phyloP scores from a whole-genome alignment of 2,797 vertebrate genomes.

The Falco biarmicus region DNA sequence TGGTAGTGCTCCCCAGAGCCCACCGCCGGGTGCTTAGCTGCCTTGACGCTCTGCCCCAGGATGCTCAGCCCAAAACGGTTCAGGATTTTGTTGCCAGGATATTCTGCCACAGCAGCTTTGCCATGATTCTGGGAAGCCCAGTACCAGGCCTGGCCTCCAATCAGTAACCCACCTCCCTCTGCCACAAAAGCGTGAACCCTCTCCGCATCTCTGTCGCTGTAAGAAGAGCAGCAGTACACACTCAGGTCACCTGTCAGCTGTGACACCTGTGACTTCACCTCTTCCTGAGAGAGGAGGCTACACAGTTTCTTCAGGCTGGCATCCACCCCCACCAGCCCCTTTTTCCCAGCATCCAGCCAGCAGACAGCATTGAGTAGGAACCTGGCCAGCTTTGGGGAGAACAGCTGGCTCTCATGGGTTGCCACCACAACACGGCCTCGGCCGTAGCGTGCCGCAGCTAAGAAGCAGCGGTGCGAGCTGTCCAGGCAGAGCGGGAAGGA shows the following conservation, averaged over 20 bases:
- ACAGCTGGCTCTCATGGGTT: conserved; percentile 71
- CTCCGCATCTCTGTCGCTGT: conserved; percentile 25
- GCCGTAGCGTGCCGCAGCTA: conserved; percentile 75
- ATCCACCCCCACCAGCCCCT: conserved; percentile 73
- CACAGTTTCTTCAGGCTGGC: conserved; percentile 55
- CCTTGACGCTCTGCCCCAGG: conserved; percentile 46
- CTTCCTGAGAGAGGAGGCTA: conserved; percentile 40
- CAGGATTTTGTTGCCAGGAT: conserved; percentile 79
- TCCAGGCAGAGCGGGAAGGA: conserved; percentile 77
- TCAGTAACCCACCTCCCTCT: conserved; percentile 87
- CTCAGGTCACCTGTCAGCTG: conserved; percentile 47
- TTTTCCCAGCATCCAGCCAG: conserved; percentile 75
- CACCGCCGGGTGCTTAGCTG: conserved; percentile 19
- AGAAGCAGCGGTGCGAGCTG: conserved; percentile 64
- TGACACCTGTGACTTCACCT: conserved; percentile 54
- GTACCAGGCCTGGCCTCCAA: conserved; percentile 87
- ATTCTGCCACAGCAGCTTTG: conserved; percentile 67
- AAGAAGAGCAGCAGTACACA: conserved; percentile 77
- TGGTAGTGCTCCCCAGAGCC: conserved; percentile 62
- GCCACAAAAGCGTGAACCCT: conserved; percentile 76
- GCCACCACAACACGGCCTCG: conserved; percentile 74
- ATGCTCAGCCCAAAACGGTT: conserved; percentile 80
- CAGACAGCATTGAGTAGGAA: conserved; percentile 75
- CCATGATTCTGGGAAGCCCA: conserved; percentile 79
- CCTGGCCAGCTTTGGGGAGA: conserved; percentile 55